phyloP scores from a whole-genome alignment of 2,888 invertebrate genomes.

The Eupithecia vulgata region DNA sequence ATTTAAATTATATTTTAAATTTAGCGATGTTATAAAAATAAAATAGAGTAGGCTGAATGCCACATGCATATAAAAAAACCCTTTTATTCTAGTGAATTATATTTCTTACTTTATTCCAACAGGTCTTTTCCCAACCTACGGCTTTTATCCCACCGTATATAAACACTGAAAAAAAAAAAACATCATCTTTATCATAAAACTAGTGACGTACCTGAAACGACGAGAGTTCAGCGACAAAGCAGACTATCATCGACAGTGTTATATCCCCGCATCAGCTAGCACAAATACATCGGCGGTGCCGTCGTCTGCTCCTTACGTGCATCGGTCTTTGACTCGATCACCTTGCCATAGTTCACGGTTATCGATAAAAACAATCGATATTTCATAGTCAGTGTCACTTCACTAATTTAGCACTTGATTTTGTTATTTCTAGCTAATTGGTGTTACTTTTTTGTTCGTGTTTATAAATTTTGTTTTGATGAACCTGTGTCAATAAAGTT shows the following conservation, averaged over 20 bases:
- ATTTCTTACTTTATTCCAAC: neutral
- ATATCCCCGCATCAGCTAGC: slow-evolving; percentile 76
- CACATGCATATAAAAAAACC: neutral
- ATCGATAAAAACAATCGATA: slow-evolving; percentile 52
- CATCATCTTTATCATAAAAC: slow-evolving; percentile 21
- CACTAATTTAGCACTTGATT: slow-evolving; percentile 54
- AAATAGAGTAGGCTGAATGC: no score
- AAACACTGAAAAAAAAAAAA: neutral
- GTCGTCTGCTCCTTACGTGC: slow-evolving; percentile 72
- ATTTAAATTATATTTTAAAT: no score
- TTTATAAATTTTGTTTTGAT: neutral
- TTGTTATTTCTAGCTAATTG: slow-evolving; percentile 8
- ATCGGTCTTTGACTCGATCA: slow-evolving; percentile 62
- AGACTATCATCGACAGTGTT: slow-evolving; percentile 83
- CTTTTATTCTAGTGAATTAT: no score
- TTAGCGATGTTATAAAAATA: no score
- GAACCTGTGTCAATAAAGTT: neutral
- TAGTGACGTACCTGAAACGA: slow-evolving; percentile 78
- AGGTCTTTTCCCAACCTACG: neutral
- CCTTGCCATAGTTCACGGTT: slow-evolving; percentile 51
- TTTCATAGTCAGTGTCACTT: slow-evolving; percentile 64
- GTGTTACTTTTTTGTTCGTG: neutral
- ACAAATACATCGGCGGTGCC: slow-evolving; percentile 76
- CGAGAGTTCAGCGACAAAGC: slow-evolving; percentile 81
- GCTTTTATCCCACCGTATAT: neutral